Conservation (phyloP, 1,140 invertebrate species). For the Aphaenogaster rudis region DNA sequence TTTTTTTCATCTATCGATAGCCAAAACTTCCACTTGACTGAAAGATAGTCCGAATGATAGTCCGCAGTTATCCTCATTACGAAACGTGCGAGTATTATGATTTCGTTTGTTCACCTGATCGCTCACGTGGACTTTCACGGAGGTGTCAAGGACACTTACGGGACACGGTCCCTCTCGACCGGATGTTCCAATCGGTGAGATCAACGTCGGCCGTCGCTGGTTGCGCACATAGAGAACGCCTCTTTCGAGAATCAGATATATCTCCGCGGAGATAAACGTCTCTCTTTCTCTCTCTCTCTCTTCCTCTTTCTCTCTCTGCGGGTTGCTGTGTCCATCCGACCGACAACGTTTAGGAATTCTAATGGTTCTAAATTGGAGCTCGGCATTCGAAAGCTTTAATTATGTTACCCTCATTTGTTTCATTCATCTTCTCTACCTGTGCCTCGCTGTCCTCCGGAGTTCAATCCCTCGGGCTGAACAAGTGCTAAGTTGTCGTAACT, state of each 20-base stretch:
- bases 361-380: constrained; percentile 76
- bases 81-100: constrained; percentile 20
- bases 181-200: constrained; percentile 64
- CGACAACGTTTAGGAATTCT: constrained; percentile 78
- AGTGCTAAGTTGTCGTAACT: constrained; percentile 47
- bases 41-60: not conserved
- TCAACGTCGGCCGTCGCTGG: constrained; percentile 50
- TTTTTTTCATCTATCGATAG: not conserved
- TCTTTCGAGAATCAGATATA: constrained; percentile 67
- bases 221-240: constrained; percentile 47
- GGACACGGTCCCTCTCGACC: constrained; percentile 61
- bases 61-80: not conserved
- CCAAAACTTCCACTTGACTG: not conserved
- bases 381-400: constrained; percentile 76
- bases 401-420: constrained; percentile 80
- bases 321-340: constrained; percentile 34
- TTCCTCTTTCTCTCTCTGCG: constrained; percentile 13
- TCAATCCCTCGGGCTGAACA: constrained; percentile 29
- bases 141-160: constrained; percentile 73
- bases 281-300: not conserved
- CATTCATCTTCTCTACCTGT: constrained; percentile 70
- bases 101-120: constrained; percentile 36
- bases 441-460: constrained; percentile 15
- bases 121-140: constrained; percentile 56
- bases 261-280: constrained; percentile 67